Evolutionary conservation across 2,113 vertebrate genomes (phyloP), one percentile per base, ranked within the genome.

Genomic region (Jaculus jaculus): DNA sequence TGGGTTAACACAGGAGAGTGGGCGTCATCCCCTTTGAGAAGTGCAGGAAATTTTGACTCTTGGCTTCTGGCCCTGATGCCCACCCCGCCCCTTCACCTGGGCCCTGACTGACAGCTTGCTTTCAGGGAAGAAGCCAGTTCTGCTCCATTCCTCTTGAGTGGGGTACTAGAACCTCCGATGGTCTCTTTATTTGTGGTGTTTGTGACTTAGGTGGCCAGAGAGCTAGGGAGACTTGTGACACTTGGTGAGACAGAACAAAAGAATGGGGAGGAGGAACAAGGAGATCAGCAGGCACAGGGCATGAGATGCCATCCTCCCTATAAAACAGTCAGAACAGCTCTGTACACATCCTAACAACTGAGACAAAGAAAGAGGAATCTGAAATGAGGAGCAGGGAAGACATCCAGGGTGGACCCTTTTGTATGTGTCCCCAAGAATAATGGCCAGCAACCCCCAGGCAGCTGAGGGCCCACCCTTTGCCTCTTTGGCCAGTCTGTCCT

Each of bases 301-400:
- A 5, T 2, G 13, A n/a, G 32, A 26, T 0, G 3, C 3, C 37
- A 26, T 4, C n/a, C 60, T 39, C 37, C n/a, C 80, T 28, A 7
- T 11, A 34, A 9, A 34, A 30, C 26, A 5, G 1, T 11, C 80
- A 34, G 78, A 32, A 16, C 20, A 54, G 54, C 20, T 23, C 54
- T 37, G 20, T 61, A n/a, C 75, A 12, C 54, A 54, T 30, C 8
- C 23, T 8, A 18, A 30, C 16, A 15, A 3, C 11, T 26, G 32
- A n/a, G 5, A 17, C 60, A 32, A 18, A 16, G 75, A 11, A 20
- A 60, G 78, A 30, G 4, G 0, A 6, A 32, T 54, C 47, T 37
- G 21, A 9, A 39, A 24, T 15, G 9, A 54, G 24, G 42, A 34
- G 3, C 32, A 54, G 58, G 18, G 12, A 54, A 13, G 3, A 10